A percentile compares a stretch with the other conserved stretches of the same genome.
phyloP scores from a whole-genome alignment of 1,140 invertebrate genomes.

The Aphis craccivora region DNA sequence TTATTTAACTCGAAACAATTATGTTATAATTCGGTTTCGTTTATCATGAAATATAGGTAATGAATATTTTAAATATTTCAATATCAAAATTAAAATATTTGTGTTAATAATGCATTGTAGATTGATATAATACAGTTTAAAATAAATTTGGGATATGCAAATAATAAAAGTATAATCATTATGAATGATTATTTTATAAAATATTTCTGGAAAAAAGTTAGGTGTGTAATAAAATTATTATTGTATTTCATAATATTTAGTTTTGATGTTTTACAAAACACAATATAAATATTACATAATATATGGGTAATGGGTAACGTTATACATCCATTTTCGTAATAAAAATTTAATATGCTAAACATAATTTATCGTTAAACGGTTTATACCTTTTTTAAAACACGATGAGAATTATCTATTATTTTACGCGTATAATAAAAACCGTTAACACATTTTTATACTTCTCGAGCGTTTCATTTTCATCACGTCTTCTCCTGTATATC shows the following conservation, averaged over 20 bases:
- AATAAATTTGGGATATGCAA: too few relatives aligned
- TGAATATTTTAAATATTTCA: neutral
- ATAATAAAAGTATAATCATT: too few relatives aligned
- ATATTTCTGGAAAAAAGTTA: neutral
- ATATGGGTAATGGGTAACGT: neutral
- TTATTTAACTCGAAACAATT: neutral
- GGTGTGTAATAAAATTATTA: neutral
- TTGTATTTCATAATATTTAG: neutral
- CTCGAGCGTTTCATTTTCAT: neutral
- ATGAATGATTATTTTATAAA: neutral
- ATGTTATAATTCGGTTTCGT: neutral
- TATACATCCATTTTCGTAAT: conserved; percentile 12
- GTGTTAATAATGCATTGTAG: neutral
- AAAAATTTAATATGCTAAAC: conserved; percentile 22
- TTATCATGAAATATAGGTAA: neutral
- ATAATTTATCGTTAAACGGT: conserved; percentile 45
- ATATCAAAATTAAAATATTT: too few relatives aligned
- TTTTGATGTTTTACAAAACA: neutral
- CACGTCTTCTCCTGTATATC: neutral
- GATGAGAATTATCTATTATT: neutral
- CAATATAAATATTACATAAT: conserved; percentile 25
- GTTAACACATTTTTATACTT: conserved; percentile 37
- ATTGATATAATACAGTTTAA: neutral
- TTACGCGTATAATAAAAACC: neutral
- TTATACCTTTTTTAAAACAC: conserved; percentile 16